phyloP scores from a whole-genome alignment of 2,888 invertebrate species.

The Mesoligia furuncula region DNA sequence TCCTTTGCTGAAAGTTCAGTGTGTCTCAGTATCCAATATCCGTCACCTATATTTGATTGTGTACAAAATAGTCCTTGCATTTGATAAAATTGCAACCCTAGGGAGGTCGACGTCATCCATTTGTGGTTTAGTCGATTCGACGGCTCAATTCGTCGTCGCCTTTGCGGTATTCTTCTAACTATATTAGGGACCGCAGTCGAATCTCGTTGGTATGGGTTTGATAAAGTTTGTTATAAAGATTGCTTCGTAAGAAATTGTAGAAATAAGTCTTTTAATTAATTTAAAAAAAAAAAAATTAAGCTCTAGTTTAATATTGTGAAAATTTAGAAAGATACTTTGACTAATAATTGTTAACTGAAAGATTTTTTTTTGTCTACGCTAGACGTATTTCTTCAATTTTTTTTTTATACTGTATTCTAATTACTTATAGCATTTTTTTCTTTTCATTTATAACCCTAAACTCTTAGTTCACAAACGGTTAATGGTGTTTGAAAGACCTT shows the following conservation, averaged over 20 bases:
- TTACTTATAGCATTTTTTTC: background rate
- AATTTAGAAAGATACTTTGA: background rate
- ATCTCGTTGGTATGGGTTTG: conserved; percentile 15
- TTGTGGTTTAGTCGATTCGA: conserved; percentile 56
- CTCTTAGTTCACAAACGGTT: background rate
- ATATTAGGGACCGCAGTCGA: conserved; percentile 41
- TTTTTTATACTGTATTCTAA: background rate
- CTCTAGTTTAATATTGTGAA: background rate
- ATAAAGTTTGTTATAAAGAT: conserved; percentile 12
- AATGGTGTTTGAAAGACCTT: conserved; percentile 10
- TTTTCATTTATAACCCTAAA: background rate
- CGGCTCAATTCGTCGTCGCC: conserved; percentile 49
- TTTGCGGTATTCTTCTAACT: conserved; percentile 56
- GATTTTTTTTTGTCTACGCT: too few species aligned
- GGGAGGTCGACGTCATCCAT: conserved; percentile 50
- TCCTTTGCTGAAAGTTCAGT: conserved; percentile 1
- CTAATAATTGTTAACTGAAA: background rate
- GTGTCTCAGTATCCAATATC: conserved; percentile 17
- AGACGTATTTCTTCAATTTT: background rate
- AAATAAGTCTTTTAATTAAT: background rate
- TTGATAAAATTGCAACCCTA: conserved; percentile 50
- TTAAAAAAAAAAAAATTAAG: background rate
- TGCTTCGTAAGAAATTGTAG: background rate
- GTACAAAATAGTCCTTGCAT: conserved; percentile 49
- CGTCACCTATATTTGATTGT: conserved; percentile 26